Conservation (phyloP, 2,113 vertebrate genomes). For the Epinephelus lanceolatus region DNA sequence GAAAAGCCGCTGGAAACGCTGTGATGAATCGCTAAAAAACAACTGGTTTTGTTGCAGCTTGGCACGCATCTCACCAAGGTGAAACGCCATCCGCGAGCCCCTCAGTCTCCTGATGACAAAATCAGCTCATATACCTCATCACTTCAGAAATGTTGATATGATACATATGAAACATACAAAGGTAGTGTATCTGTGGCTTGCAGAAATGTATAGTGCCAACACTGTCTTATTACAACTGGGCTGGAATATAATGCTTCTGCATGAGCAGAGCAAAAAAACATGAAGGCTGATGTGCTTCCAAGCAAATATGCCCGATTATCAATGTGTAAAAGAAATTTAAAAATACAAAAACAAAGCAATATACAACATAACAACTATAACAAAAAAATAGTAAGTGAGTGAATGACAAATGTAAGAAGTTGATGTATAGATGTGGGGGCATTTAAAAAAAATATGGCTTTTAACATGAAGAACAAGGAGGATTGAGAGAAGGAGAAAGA, state of each 20-base stretch:
- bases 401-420: background rate
- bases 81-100: no score
- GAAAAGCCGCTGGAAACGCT: no score
- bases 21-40: no score
- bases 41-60: no score
- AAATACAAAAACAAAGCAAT: background rate
- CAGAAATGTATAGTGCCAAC: no score
- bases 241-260: background rate
- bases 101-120: no score
- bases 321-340: background rate
- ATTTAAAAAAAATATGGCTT: background rate
- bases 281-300: background rate
- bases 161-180: no score
- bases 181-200: no score
- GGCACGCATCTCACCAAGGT: no score
- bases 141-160: no score
- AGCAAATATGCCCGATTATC: background rate
- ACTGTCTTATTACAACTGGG: no score
- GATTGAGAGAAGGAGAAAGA: slow-evolving; percentile 9
- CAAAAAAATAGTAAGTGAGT: background rate
- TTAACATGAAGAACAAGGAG: background rate
- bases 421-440: background rate
- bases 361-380: background rate
- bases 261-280: background rate
- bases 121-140: no score